Conservation (phyloP, 2,888 invertebrate genomes). For the Lasioglossum morio region DNA sequence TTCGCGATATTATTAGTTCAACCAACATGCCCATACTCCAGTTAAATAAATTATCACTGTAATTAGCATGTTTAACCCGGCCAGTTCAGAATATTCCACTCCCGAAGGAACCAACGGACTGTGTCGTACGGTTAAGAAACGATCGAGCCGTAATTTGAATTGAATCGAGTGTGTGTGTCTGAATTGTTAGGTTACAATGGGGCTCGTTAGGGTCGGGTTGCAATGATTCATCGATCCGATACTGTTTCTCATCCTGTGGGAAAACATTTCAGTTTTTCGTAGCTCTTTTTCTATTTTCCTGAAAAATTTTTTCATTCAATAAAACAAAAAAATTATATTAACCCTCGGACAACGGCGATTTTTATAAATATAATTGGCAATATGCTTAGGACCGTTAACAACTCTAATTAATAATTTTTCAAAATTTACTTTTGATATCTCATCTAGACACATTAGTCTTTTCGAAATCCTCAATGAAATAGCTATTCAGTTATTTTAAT, state of each 20-base stretch:
- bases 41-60: slow-evolving; percentile 4
- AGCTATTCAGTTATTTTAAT: too few relatives aligned
- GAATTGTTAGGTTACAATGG: slow-evolving; percentile 31
- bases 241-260: background rate
- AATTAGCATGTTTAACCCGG: background rate
- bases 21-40: background rate
- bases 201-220: slow-evolving; percentile 18
- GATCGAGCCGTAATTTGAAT: slow-evolving; percentile 36
- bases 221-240: slow-evolving; percentile 33
- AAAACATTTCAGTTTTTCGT: background rate
- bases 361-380: too few relatives aligned
- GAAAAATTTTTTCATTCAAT: background rate
- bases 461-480: too few relatives aligned
- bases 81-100: slow-evolving; percentile 4
- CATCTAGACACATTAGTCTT: too few relatives aligned
- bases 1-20: background rate
- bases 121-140: slow-evolving; percentile 6
- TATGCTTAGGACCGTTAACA: too few relatives aligned
- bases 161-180: slow-evolving; percentile 39
- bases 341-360: too few relatives aligned
- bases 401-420: too few relatives aligned
- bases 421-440: too few relatives aligned
- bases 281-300: background rate
- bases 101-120: slow-evolving; percentile 11
- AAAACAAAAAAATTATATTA: too few relatives aligned